Percentiles rank a stretch among this genome's conserved stretches.
Evolutionary conservation across 2,113 vertebrate species (phyloP).

Genomic region (Albula goreensis): DNA sequence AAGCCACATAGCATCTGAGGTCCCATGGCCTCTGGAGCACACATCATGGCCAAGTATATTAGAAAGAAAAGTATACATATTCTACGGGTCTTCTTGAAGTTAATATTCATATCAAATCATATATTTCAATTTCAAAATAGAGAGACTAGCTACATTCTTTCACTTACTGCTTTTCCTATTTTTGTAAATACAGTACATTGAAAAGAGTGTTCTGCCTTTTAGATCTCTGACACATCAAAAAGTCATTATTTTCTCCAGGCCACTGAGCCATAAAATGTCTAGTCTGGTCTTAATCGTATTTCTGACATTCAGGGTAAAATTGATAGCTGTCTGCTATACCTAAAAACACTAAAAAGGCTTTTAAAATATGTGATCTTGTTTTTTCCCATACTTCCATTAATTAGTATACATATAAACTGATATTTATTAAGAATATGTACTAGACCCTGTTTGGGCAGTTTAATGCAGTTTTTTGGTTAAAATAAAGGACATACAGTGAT

Average conservation of each 20-base stretch:
- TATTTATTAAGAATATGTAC: too few species aligned
- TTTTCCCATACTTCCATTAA: too few species aligned
- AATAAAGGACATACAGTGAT: too few species aligned
- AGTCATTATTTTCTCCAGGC: slow-evolving; percentile 12
- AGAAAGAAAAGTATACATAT: background rate
- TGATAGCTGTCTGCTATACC: background rate
- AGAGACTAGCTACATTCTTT: background rate
- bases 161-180: background rate
- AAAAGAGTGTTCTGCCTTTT: background rate
- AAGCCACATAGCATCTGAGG: background rate
- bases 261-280: background rate
- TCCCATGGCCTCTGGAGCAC: background rate
- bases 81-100: background rate
- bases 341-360: too few species aligned
- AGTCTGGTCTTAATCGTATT: background rate
- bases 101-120: too few species aligned
- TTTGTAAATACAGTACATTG: background rate
- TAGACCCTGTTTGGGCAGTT: too few species aligned
- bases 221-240: background rate
- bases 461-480: too few species aligned
- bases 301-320: background rate
- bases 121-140: background rate
- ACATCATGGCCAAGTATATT: background rate
- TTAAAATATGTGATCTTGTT: too few species aligned
- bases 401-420: too few species aligned